phyloP scores from a whole-genome alignment of 2,888 invertebrate species.

The Scaptomyza reducta region DNA sequence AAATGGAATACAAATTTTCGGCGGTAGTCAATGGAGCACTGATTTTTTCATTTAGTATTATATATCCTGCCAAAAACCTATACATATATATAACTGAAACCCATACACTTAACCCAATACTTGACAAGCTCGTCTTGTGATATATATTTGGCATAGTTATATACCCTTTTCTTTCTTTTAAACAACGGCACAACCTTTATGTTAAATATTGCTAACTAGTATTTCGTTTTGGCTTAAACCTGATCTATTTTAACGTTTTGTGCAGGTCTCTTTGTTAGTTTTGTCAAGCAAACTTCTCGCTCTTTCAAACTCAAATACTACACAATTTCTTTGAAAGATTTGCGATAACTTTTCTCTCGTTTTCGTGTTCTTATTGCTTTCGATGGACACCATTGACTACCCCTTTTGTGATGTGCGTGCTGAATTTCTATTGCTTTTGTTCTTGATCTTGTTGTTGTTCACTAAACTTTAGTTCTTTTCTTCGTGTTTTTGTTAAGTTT shows the following conservation, averaged over 20 bases:
- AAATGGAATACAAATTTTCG: conserved; percentile 3
- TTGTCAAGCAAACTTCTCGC: conserved; percentile 2
- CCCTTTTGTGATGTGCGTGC: conserved; percentile 9
- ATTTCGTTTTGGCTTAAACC: conserved; percentile 11
- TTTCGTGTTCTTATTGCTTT: background rate
- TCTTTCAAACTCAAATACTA: conserved; percentile 10
- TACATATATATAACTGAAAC: conserved; percentile 18
- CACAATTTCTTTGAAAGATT: background rate
- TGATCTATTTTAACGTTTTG: conserved; percentile 28
- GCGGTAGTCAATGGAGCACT: conserved; percentile 41
- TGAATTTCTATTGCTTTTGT: conserved; percentile 43
- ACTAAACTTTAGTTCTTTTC: conserved; percentile 34
- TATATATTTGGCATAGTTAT: background rate
- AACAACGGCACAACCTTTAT: conserved; percentile 43
- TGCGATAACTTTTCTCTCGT: background rate
- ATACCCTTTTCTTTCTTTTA: conserved; percentile 6
- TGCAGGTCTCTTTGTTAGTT: conserved; percentile 27
- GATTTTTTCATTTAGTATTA: background rate
- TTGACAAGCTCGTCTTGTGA: conserved; percentile 9
- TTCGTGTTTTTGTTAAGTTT: conserved; percentile 11
- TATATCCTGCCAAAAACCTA: conserved; percentile 7
- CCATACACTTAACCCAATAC: conserved; percentile 5
- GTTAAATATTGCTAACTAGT: conserved; percentile 26
- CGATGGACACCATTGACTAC: conserved; percentile 35
- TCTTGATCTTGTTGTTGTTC: conserved; percentile 5